Base-by-base conservation (phyloP, 2,888 invertebrate genomes). In the Drosophila nr. perissopoda region DNA sequence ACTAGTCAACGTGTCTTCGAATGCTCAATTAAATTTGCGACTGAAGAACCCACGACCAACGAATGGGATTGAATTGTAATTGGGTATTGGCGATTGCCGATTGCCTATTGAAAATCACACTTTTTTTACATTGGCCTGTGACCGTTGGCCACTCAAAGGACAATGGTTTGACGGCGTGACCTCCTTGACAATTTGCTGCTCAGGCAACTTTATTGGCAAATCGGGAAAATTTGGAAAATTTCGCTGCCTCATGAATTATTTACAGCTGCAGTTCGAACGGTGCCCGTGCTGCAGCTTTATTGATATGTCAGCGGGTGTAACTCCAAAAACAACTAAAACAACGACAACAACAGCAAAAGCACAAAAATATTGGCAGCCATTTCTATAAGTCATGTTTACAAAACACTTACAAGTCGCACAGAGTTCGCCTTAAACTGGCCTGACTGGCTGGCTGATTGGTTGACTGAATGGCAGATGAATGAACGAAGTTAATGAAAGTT, bases 21-120 rank as follows among this genome's bases (percentile, higher is more conserved):
- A 83, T 89, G 90, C 85, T 91, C 91, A 91, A 92, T 91, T 92
- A 88, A 91, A 89, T 88, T 82, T 79, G 79, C 77, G 76, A 81
- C 80, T 51, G 61, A 29, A 18, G 31, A 29, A 4, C 2, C 16
- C 58, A 48, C 33, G 52, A 33, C 18, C 11, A 42, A 36, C 38
- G 42, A 63, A 42, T 64, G 57, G 79, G 87, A 91, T 90, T 86
- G 84, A 88, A 85, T 86, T 91, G 81, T 84, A 91, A 91, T 90
- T 89, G 90, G 73, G 65, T 36, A 63, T 59, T 61, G 34, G 8
- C 64, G 52, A 62, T 51, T 61, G 33, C 33, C n/a, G 57, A 57
- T 57, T 67, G 27, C 29, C 34, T 45, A 60, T 63, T 67, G 38
- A 27, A 29, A 56, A 45, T 45, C 45, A 8, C 6, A 68, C 52